Percentiles rank a stretch among this genome's conserved stretches.
Conservation (phyloP, 2,113 vertebrate species). For the Menura novaehollandiae region DNA sequence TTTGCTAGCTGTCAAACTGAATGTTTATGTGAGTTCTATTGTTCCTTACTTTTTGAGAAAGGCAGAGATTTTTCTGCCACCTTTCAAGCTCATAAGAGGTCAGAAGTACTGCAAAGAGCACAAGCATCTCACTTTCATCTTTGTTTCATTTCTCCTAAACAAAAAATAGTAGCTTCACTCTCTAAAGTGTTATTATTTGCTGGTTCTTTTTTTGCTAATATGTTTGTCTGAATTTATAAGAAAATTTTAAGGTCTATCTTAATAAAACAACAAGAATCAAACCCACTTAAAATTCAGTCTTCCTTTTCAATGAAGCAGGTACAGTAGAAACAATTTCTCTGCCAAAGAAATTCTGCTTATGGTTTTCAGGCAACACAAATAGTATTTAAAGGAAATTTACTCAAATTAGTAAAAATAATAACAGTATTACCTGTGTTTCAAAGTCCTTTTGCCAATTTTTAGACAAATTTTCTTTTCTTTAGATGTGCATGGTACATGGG, state of each 20-base stretch:
- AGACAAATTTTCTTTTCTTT: not conserved
- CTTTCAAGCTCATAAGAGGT: not conserved
- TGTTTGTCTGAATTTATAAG: not conserved
- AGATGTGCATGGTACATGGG: not conserved
- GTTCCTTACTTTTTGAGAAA: not conserved
- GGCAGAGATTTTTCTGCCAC: not conserved
- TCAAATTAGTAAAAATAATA: not conserved
- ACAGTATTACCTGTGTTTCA: not conserved
- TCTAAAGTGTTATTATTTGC: not conserved
- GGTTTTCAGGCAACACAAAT: not conserved
- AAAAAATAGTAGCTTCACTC: not conserved
- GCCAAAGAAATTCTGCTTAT: not conserved
- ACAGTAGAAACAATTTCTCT: not conserved
- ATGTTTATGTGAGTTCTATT: not conserved
- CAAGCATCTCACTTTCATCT: not conserved
- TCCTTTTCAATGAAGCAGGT: not conserved
- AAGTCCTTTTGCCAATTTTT: not conserved
- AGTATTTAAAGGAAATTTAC: not conserved
- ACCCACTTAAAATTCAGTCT: not conserved
- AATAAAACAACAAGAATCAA: not conserved
- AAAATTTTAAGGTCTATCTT: not conserved
- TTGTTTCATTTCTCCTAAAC: not conserved
- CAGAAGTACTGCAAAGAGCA: not conserved
- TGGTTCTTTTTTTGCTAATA: not conserved
- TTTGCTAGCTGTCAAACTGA: not conserved